Evolutionary conservation across 2,797 vertebrate genomes (phyloP), one percentile per base, ranked within the genome.

Genomic region (Diglossa cyanea): DNA sequence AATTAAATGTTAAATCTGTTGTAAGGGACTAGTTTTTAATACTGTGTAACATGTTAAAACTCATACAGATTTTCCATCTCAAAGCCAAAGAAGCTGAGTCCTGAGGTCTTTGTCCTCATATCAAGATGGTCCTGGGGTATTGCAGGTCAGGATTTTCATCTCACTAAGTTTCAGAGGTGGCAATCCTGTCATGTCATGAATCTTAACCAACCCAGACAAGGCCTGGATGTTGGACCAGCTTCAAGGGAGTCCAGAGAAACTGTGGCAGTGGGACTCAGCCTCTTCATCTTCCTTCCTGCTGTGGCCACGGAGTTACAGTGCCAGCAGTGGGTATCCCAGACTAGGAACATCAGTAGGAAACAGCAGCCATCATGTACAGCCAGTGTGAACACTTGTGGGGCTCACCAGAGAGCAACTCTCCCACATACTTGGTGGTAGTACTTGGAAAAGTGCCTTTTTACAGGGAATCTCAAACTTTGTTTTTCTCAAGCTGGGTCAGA

Each of bases 401-500:
- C n/a, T 74, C 28, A 3, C 35, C 48, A 66, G 35, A 44, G 53
- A 77, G 54, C 72, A 74, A 17, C 17, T 80, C 42, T 21, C n/a
- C 50, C 57, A 83, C 13, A 66, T 24, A 60, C 20, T 87, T 61
- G 4, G 19, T 55, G 48, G 15, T 9, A 44, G 31, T 66, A 37
- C 16, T 61, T 26, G 51, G 63, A 33, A 42, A 67, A 83, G 45
- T 47, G 68, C 24, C 7, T 86, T 93, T 88, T 72, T 82, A 37
- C 25, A 53, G 57, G 39, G 40, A 20, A 57, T 76, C 63, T 88
- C 67, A 71, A 57, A 76, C 4, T 40, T 58, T 15, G 6, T 68
- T 91, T 89, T 90, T 86, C 80, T 74, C 86, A 77, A 54, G 72
- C 72, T 91, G 68, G n/a, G 53, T 82, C 92, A 91, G 81, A 77